Percentiles rank a stretch among this genome's conserved stretches.
phyloP scores from a whole-genome alignment of 1,140 invertebrate species.

The Popillia japonica region DNA sequence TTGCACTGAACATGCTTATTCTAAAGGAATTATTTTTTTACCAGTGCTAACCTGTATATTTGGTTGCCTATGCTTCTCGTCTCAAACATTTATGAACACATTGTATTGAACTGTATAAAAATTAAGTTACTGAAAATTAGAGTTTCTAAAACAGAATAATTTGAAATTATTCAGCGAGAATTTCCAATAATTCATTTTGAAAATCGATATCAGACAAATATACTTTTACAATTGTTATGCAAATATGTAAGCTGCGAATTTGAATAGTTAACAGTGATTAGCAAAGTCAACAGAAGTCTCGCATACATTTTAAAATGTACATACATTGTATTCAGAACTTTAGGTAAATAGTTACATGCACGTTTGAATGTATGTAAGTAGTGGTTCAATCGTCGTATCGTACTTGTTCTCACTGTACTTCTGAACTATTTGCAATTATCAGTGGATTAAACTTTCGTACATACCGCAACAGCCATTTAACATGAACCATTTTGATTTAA shows the following conservation, averaged over 20 bases:
- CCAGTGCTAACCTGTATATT: too few species aligned
- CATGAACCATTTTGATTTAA: background rate
- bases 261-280: background rate
- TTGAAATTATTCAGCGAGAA: background rate
- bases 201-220: slow-evolving; percentile 1
- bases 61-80: too few species aligned
- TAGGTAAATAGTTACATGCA: background rate
- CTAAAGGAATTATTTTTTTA: too few species aligned
- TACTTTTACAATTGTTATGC: background rate
- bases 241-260: background rate
- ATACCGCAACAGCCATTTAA: background rate
- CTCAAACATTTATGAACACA: too few species aligned
- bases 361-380: background rate
- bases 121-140: too few species aligned
- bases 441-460: background rate
- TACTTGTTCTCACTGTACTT: background rate
- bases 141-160: too few species aligned
- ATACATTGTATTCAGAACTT: background rate
- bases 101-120: too few species aligned
- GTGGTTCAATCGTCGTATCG: background rate
- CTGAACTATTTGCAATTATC: background rate
- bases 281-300: background rate
- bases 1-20: too few species aligned
- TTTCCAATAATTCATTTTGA: background rate
- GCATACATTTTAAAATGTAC: background rate